These are phyloP conservation scores for Anticlea derivata DNA, from an alignment of 2,888 invertebrate species.

Conservation along the genomic window DNA sequence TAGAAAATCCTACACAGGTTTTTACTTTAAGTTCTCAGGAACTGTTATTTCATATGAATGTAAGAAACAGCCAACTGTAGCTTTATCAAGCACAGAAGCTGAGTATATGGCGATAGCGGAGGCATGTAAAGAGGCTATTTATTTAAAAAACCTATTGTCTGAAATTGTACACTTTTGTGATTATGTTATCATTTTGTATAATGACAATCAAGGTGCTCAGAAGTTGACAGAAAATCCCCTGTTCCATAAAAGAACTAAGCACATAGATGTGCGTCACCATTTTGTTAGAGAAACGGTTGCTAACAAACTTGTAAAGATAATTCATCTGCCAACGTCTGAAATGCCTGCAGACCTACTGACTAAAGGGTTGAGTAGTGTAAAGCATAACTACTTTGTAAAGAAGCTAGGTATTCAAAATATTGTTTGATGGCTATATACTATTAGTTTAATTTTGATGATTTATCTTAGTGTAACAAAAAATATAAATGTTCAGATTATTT, in stretches of 20 bases:
- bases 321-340: too few species aligned
- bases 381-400: too few species aligned
- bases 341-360: too few species aligned
- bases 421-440: too few species aligned
- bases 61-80: background rate
- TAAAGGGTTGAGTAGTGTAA: too few species aligned
- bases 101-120: background rate
- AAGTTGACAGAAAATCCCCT: background rate
- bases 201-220: slow-evolving; percentile 1
- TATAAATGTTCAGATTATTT: too few species aligned
- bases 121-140: background rate
- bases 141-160: background rate
- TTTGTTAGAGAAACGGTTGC: background rate
- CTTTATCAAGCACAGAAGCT: slow-evolving; percentile 3
- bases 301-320: too few species aligned
- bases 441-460: too few species aligned
- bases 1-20: background rate
- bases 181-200: background rate
- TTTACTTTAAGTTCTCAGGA: background rate
- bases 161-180: background rate
- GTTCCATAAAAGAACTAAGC: background rate
- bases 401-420: too few species aligned
- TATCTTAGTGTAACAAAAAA: too few species aligned
- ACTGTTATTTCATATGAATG: background rate
- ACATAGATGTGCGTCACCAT: slow-evolving; percentile 2